These are phyloP conservation scores for Cephus cinctus DNA, from an alignment of 1,140 invertebrate genomes.

Conservation along the genomic window DNA sequence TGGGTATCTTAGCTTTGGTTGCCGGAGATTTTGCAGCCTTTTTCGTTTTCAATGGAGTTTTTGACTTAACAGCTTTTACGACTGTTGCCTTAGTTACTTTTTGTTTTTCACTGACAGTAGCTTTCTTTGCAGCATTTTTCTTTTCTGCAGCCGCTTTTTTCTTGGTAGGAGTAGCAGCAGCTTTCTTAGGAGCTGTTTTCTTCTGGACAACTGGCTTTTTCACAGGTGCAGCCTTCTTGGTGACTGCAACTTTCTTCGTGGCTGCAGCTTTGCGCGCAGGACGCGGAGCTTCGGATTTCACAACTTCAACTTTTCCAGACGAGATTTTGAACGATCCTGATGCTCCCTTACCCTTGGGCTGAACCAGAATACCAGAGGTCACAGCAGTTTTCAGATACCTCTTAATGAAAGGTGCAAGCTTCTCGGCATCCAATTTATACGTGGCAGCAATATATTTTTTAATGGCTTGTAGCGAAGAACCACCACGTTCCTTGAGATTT, in stretches of 20 bases:
- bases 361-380: slow-evolving; percentile 55
- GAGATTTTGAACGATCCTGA: slow-evolving; percentile 48
- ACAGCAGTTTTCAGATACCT: slow-evolving; percentile 61
- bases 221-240: slow-evolving; percentile 12
- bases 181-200: slow-evolving; percentile 7
- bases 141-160: slow-evolving; percentile 13
- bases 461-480: slow-evolving; percentile 62
- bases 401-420: slow-evolving; percentile 60
- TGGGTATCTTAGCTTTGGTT: too few species aligned
- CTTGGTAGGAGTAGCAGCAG: slow-evolving; percentile 14
- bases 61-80: too few species aligned
- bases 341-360: slow-evolving; percentile 61
- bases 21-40: too few species aligned
- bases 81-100: too few species aligned
- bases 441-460: slow-evolving; percentile 62
- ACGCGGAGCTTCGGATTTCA: not conserved
- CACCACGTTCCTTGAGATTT: slow-evolving; percentile 60
- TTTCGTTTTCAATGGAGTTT: too few species aligned
- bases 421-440: slow-evolving; percentile 61
- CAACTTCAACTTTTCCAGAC: too few species aligned
- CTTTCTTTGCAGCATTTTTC: slow-evolving; percentile 12
- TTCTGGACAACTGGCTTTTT: slow-evolving; percentile 21
- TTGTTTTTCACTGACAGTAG: too few species aligned
- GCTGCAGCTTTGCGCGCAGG: too few species aligned
- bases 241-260: too few species aligned